These are phyloP conservation scores for Portunus trituberculatus DNA, from an alignment of 1,140 invertebrate genomes.

Conservation along the genomic window DNA sequence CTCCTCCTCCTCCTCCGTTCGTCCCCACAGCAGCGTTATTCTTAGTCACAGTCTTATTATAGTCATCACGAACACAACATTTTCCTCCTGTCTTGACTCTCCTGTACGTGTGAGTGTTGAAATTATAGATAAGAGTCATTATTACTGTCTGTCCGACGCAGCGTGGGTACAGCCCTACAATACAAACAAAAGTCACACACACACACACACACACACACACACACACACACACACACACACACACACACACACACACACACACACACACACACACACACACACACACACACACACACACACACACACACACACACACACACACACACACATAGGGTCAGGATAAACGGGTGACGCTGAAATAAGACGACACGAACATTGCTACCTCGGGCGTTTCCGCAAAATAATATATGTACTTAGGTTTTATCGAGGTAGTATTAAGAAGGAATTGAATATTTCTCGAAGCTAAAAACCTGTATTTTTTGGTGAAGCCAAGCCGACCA, in stretches of 20 bases:
- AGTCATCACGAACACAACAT: no score
- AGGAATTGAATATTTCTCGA: not conserved
- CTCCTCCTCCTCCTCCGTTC: no score
- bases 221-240: slow-evolving; percentile 1
- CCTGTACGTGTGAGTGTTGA: no score
- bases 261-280: not conserved
- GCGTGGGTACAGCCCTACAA: not conserved
- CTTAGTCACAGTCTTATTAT: no score
- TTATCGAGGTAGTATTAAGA: not conserved
- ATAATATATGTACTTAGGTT: not conserved
- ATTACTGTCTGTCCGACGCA: no score
- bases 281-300: slow-evolving; percentile 11
- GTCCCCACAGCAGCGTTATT: no score
- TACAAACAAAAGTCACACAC: not conserved
- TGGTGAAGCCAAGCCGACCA: not conserved
- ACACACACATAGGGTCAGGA: not conserved
- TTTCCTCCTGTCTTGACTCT: not conserved
- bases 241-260: slow-evolving; percentile 9
- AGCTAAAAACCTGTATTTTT: slow-evolving; percentile 7
- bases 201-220: slow-evolving; percentile 17
- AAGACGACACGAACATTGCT: not conserved
- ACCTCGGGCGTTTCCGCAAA: not conserved
- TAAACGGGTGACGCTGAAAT: not conserved
- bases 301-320: slow-evolving; percentile 3
- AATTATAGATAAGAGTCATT: no score